A percentile compares a stretch with the other conserved stretches of the same genome.
phyloP scores from a whole-genome alignment of 2,113 vertebrate genomes.

The Ictalurus furcatus region DNA sequence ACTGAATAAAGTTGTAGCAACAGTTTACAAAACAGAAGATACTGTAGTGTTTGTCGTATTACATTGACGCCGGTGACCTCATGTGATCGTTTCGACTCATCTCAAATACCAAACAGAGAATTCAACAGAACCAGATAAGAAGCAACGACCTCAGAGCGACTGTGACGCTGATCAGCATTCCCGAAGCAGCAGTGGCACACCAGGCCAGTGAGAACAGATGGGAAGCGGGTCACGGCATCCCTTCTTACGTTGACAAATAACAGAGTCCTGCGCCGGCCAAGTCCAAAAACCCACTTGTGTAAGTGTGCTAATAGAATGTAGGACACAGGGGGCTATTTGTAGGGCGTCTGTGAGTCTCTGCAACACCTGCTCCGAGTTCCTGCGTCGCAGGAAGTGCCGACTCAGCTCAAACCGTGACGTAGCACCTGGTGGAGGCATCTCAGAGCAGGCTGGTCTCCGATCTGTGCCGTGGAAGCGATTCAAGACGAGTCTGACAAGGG shows the following conservation, averaged over 20 bases:
- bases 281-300: slow-evolving; percentile 27
- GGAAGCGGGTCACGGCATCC: slow-evolving; percentile 24
- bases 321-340: slow-evolving; percentile 44
- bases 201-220: slow-evolving; percentile 31
- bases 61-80: background rate
- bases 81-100: background rate
- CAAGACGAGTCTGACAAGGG: background rate
- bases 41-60: background rate
- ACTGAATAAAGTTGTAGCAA: background rate
- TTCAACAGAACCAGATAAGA: background rate
- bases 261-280: background rate
- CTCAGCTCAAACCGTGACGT: background rate
- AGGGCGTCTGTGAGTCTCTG: slow-evolving; percentile 21
- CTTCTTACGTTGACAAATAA: slow-evolving; percentile 33
- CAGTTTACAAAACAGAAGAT: background rate
- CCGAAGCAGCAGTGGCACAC: background rate
- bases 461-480: background rate
- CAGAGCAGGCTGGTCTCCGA: background rate
- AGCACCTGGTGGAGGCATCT: slow-evolving; percentile 1
- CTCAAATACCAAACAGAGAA: background rate
- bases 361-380: slow-evolving; percentile 32
- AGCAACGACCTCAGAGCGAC: background rate
- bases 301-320: slow-evolving; percentile 47
- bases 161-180: background rate
- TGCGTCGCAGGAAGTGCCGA: background rate